Base-by-base conservation (phyloP, 2,888 invertebrate genomes). In the Temnothorax ravouxi region DNA sequence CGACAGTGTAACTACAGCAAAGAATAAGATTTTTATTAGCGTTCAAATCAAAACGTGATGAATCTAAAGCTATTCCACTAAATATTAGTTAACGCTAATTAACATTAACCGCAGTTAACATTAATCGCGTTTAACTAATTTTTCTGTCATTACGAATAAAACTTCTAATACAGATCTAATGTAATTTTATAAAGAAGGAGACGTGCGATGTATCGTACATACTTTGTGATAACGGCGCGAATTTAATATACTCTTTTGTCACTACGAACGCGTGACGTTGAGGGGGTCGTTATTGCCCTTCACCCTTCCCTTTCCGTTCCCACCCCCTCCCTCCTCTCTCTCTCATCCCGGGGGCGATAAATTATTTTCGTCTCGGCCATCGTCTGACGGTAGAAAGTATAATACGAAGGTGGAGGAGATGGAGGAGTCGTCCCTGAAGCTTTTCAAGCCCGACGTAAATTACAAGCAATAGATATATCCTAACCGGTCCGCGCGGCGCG, bases 361-460 rank as follows among this genome's bases (percentile, higher is more conserved):
- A 88, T 89, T 88, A 89, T 87, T 88, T 85, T 82, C 69, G 69
- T 85, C 86, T 84, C 80, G n/a, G 47, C 80, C 72, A 54, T 77
- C 82, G 89, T 86, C 82, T 75, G 84, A 76, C 77, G 86, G 83
- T 74, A 83, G 83, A 83, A 79, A 84, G 83, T 85, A 81, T 86
- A 87, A 81, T 86, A 87, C 83, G 87, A 85, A 29, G 77, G 8
- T 13, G 52, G n/a, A 50, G 69, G 56, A 38, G 56, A 64, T 47
- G 56, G 38, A 54, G 52, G 86, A 84, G 50, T 59, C 80, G 90
- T 85, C 84, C 84, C 84, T 84, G 84, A 67, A 88, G 88, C 86
- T 90, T 89, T 89, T 88, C 90, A 86, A 67, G 84, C 67, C 88
- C 86, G 88, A 92, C 90, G 91, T 92, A 90, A 92, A 92, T 92